phyloP scores from a whole-genome alignment of 2,113 vertebrate genomes.

The Sapayoa aenigma region DNA sequence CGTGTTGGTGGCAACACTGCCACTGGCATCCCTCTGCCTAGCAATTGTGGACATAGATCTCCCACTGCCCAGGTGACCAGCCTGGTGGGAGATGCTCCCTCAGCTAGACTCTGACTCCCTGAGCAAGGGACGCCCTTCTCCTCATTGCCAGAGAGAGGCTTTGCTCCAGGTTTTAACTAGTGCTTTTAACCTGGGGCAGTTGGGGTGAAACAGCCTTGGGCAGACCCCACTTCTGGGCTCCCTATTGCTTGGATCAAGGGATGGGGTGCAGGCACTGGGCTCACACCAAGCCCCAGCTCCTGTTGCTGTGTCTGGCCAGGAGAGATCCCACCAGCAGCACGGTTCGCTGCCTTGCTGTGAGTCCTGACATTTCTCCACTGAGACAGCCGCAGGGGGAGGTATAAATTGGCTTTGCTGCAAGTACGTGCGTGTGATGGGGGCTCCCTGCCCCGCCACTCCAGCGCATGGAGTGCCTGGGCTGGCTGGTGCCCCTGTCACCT shows the following conservation, averaged over 20 bases:
- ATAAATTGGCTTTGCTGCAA: neutral
- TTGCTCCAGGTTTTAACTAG: rapidly evolving
- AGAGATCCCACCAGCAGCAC: neutral
- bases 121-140: neutral
- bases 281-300: neutral
- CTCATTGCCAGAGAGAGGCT: neutral
- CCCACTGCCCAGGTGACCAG: neutral
- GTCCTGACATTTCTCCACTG: neutral
- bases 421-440: neutral
- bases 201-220: neutral
- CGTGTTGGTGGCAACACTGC: neutral
- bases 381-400: neutral
- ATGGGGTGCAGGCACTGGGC: neutral
- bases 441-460: neutral
- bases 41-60: rapidly evolving
- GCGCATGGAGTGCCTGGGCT: rapidly evolving
- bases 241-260: neutral
- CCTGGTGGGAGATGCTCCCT: neutral
- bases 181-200: neutral
- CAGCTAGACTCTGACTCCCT: neutral
- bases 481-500: neutral
- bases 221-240: neutral
- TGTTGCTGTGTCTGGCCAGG: neutral
- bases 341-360: neutral
- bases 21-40: neutral